Conservation (phyloP, 2,888 invertebrate genomes). For the Scelioninae gen. 2 region DNA sequence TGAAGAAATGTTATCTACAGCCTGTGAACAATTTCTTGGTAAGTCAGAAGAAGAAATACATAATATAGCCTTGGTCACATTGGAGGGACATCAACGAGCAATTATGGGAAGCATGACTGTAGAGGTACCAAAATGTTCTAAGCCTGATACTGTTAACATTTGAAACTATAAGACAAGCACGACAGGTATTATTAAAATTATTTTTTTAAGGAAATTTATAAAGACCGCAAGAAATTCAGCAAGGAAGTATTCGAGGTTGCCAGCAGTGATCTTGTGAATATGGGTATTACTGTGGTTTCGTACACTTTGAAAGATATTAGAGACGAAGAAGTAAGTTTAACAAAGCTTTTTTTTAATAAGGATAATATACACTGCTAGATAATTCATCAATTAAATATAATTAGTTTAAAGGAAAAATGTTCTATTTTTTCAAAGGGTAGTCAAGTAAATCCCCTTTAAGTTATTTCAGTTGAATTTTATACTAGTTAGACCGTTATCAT, state of each 20-base stretch:
- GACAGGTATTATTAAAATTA: too few relatives aligned
- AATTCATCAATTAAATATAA: slow-evolving; percentile 19
- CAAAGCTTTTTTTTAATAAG: too few relatives aligned
- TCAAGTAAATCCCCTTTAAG: slow-evolving; percentile 53
- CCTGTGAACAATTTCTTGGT: slow-evolving; percentile 95
- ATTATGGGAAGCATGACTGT: slow-evolving; percentile 99
- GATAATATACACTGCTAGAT: slow-evolving; percentile 40
- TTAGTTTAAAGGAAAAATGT: slow-evolving; percentile 21
- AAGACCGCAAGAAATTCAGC: slow-evolving; percentile 96
- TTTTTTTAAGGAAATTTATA: slow-evolving; percentile 86
- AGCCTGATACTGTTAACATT: too few relatives aligned
- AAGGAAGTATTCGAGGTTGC: slow-evolving; percentile 96
- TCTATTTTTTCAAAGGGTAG: slow-evolving; percentile 34
- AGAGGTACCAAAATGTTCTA: slow-evolving; percentile 80
- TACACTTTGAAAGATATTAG: slow-evolving; percentile 96
- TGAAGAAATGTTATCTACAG: slow-evolving; percentile 91
- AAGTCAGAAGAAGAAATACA: slow-evolving; percentile 92
- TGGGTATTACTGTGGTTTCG: slow-evolving; percentile 97
- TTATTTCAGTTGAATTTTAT: slow-evolving; percentile 40
- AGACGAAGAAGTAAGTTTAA: slow-evolving; percentile 89
- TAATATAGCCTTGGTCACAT: slow-evolving; percentile 91
- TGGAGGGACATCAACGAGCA: slow-evolving; percentile 95
- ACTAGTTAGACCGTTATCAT: slow-evolving; percentile 53
- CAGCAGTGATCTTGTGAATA: slow-evolving; percentile 94
- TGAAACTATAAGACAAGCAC: too few relatives aligned